Base-by-base conservation (phyloP, 2,113 vertebrate species). In the Spizaetus ornatus region DNA sequence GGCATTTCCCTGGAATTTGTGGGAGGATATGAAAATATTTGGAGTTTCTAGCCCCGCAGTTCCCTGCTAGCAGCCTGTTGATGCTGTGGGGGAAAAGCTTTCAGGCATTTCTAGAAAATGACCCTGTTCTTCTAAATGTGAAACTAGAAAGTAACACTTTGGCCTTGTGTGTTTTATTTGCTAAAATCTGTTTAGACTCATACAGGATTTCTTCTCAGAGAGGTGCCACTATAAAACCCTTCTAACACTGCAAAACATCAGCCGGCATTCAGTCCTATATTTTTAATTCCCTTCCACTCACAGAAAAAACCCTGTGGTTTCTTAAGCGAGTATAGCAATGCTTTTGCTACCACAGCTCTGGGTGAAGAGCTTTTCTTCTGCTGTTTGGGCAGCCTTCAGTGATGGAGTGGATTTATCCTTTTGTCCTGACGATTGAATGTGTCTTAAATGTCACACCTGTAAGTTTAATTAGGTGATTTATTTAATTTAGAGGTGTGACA, bases 401-500 rank as follows among this genome's bases (percentile, higher is more conserved):
- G 42, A 53, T 85, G 48, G 66, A 61, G 13, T 62, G 32, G 55
- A 59, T 90, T 83, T 88, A 21, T 83, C 52, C 14, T 70, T 8
- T 47, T 71, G 65, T 92, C 72, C 47, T 40, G 21, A 18, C 67
- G 66, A 71, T 43, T 59, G 42, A 67, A 53, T 23, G 32, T 77
- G 52, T 59, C 52, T 90, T 81, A 77, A 73, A 78, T 93, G 61
- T 82, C 81, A 82, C 62, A 95, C 76, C 87, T 95, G 52, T 82
- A 56, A 42, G 31, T 90, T 91, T 96, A 96, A 90, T 95, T 96
- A 82, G 71, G 76, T 93, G 93, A 83, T 92, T 93, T 94, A 90
- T 94, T 97, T 97, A 83, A 87, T 93, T 80, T 86, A 69, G 67
- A 78, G 48, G 78, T 82, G 89, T 85, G 82, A 94, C 31, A 65